Base-by-base conservation (phyloP, 2,888 invertebrate species). In the Pollenia angustigena region DNA sequence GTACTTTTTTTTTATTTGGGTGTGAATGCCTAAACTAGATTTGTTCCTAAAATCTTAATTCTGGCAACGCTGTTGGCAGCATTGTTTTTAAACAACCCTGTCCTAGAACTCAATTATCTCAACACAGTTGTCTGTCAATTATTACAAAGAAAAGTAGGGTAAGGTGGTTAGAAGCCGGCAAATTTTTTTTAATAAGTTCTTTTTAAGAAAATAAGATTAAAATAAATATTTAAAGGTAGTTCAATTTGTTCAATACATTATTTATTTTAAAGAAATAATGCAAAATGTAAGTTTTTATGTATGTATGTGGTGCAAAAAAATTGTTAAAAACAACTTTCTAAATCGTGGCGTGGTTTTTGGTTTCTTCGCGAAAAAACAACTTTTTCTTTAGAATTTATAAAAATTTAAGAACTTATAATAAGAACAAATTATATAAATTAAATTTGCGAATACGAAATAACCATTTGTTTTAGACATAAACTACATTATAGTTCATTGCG, bases 101-200 rank as follows among this genome's bases (percentile, higher is more conserved):
- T 52, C 7, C 12, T 18, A 4, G 23, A 16, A 10, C 11, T 42
- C 1, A 16, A 58, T 60, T 52, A 52, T 60, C 8, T 46, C 11
- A 12, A 16, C 52, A 66, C n/a, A 50, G 11, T 16, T 68, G n/a
- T 2, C 11, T 68, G 66, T 78, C 72, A 66, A 64, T 64, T 46
- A 71, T 58, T 14, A 62, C 46, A 76, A 69, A 78, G 48, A 48
- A 72, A 48, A 66, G 16, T 69, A 6, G 68, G 75, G 58, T 76
- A 69, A 83, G 71, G 71, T 62, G 32, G 44, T 1, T 8, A 12
- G 11, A 23, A 68, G 79, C 79, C 83, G 82, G 82, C 44, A 60
- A 18, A 44, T 42, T 32, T 16, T 40, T 32, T 44, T 46, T 16
- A 62, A 16, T 42, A 12, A 62, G 11, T 42, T 32, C 6, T 32